A percentile compares a stretch with the other conserved stretches of the same genome.
Evolutionary conservation across 2,888 invertebrate species (phyloP).

Genomic region (Gymnocheta viridis): DNA sequence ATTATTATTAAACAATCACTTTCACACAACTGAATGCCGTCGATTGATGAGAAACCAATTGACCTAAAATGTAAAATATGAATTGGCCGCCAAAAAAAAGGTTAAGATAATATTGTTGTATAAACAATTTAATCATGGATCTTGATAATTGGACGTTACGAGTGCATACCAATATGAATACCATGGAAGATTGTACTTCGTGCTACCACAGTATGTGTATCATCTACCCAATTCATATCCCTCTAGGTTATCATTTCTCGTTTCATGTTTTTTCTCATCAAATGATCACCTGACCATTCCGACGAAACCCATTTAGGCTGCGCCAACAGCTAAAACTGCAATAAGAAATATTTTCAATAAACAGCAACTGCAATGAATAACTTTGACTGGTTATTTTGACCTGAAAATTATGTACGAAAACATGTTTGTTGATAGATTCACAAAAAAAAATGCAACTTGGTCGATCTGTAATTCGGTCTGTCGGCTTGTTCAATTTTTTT

Average conservation of each 20-base stretch:
- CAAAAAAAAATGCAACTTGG: slow-evolving; percentile 42
- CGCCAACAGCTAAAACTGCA: slow-evolving; percentile 11
- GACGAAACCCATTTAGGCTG: slow-evolving; percentile 29
- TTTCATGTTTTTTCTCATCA: slow-evolving; percentile 36
- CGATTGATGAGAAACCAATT: slow-evolving; percentile 45
- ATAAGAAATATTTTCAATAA: slow-evolving; percentile 18
- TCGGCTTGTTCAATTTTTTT: slow-evolving; percentile 23
- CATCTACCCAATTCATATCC: not conserved
- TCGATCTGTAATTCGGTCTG: not conserved
- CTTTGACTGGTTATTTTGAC: slow-evolving; percentile 63
- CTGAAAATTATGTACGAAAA: slow-evolving; percentile 62
- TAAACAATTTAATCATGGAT: slow-evolving; percentile 48
- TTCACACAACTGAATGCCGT: slow-evolving; percentile 17
- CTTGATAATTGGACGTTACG: slow-evolving; percentile 27
- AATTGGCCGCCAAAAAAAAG: slow-evolving; percentile 1
- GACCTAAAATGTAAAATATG: slow-evolving; percentile 49
- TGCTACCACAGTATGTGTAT: not conserved
- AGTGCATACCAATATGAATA: slow-evolving; percentile 10
- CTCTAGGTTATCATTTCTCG: slow-evolving; percentile 25
- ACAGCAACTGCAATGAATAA: slow-evolving; percentile 21
- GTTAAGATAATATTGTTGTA: slow-evolving; percentile 21
- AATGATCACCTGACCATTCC: slow-evolving; percentile 56
- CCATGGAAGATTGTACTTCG: not conserved
- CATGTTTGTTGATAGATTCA: slow-evolving; percentile 61
- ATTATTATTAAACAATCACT: slow-evolving; percentile 23